Evolutionary conservation across 2,113 vertebrate genomes (phyloP).

Genomic region (Brachionichthys hirsutus): DNA sequence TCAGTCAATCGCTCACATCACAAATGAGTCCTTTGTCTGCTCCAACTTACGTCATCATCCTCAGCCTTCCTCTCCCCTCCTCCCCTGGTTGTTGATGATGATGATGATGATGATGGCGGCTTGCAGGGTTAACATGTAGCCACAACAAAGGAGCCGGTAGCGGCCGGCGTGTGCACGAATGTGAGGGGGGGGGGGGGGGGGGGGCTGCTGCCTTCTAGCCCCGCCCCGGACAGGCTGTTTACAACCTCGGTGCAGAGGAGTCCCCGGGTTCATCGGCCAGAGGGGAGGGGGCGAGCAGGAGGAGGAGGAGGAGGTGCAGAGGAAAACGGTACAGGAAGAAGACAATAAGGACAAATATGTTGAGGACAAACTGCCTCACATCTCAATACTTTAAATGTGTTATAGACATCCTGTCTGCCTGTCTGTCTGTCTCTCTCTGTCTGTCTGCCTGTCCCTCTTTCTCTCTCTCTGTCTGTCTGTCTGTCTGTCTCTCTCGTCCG

Average conservation of each 20-base stretch:
- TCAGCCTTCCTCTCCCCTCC: slow-evolving; percentile 6
- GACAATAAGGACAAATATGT: slow-evolving; percentile 50
- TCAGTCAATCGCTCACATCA: slow-evolving; percentile 12
- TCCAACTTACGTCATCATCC: slow-evolving; percentile 24
- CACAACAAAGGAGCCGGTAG: slow-evolving; percentile 67
- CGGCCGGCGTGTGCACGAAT: slow-evolving; percentile 8
- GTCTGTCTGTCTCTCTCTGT: too few relatives aligned
- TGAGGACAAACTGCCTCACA: too few relatives aligned
- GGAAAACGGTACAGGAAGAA: slow-evolving; percentile 45
- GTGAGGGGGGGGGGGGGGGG: slow-evolving; percentile 3
- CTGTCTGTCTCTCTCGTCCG: too few relatives aligned
- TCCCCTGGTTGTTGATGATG: slow-evolving; percentile 1
- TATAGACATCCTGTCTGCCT: too few relatives aligned
- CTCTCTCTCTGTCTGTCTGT: not conserved
- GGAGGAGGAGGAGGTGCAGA: not conserved
- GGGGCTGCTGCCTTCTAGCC: slow-evolving; percentile 31
- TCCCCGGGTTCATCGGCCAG: slow-evolving; percentile 63
- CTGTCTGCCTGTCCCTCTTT: slow-evolving; percentile 10
- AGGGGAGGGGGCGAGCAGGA: slow-evolving; percentile 18
- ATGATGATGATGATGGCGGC: not conserved
- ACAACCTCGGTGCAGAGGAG: slow-evolving; percentile 58
- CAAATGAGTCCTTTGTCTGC: slow-evolving; percentile 58
- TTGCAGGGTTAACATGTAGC: slow-evolving; percentile 51
- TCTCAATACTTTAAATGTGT: too few relatives aligned
- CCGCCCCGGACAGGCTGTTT: slow-evolving; percentile 69